These are phyloP conservation scores for Protobothrops mucrosquamatus DNA, from an alignment of 2,113 vertebrate genomes.

Conservation along the genomic window DNA sequence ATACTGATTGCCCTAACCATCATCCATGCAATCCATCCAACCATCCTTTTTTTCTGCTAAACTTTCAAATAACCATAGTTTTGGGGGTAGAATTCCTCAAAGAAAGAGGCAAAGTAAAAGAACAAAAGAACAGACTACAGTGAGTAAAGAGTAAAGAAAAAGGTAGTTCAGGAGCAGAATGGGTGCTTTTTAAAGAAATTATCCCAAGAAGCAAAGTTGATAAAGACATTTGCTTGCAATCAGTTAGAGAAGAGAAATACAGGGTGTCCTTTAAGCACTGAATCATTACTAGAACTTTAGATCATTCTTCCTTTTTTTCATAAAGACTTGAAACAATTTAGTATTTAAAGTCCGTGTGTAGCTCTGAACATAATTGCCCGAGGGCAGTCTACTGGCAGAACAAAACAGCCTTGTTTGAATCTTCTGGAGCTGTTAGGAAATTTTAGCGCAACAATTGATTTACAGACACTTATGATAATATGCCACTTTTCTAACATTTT, in stretches of 20 bases:
- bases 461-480: conserved; percentile 64
- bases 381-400: conserved; percentile 10
- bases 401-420: conserved; percentile 23
- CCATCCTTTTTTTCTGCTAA: background rate
- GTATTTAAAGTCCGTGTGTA: conserved; percentile 2
- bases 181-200: background rate
- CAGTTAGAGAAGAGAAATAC: background rate
- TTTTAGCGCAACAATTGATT: conserved; percentile 12
- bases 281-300: background rate
- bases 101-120: background rate
- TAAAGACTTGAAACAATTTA: conserved; percentile 22
- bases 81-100: background rate
- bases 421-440: background rate
- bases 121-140: background rate
- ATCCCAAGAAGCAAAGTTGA: background rate
- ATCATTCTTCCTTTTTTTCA: background rate
- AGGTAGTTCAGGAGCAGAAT: background rate
- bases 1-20: background rate
- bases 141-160: background rate
- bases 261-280: background rate
- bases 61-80: background rate
- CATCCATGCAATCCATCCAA: background rate
- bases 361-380: conserved; percentile 5
- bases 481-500: conserved; percentile 63
- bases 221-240: background rate